Evolutionary conservation across 2,888 invertebrate genomes (phyloP), one percentile per base, ranked within the genome.

Genomic region (Brachylomia viminalis): DNA sequence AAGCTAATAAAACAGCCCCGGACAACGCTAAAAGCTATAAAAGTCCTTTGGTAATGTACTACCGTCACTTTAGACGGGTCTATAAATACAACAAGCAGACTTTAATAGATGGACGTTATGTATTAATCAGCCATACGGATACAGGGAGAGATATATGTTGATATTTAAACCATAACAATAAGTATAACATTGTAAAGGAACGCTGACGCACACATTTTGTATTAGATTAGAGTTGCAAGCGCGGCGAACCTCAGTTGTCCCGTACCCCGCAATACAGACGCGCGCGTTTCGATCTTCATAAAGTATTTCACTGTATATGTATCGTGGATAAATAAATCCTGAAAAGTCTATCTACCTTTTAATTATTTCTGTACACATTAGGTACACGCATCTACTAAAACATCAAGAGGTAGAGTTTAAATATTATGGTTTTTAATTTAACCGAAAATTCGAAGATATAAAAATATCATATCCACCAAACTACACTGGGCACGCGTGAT

Each of bases 1-100:
- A 66, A 64, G 23, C 38, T 64, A 61, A 81, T 79, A 79, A 79
- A 71, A 68, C 54, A 42, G 30, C 45, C 59, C n/a, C 7, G 15
- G 77, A 58, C 70, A 79, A 79, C 59, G 66, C 54, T 49, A 54
- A 72, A 75, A 33, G 33, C 70, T 33, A 75, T 84, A 79, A 84
- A 84, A 72, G 27, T 65, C 52, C 49, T n/a, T 47, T 30, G 23
- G 23, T 75, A 61, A 72, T 61, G 30, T 64, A 56, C 42, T 71
- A 74, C 70, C 64, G 33, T 27, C 47, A 65, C 69, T 68, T 73
- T 30, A 47, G 61, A 71, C 33, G 23, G 52, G 2, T 13, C 59
- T 62, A 65, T 80, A n/a, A n/a, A n/a, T n/a, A 70, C 72, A 83
- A 59, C 42, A 65, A 10, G 20, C 30, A 47, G 61, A 66, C 49